Conservation (phyloP, 2,888 invertebrate genomes). For the Ornithoptera priamus region DNA sequence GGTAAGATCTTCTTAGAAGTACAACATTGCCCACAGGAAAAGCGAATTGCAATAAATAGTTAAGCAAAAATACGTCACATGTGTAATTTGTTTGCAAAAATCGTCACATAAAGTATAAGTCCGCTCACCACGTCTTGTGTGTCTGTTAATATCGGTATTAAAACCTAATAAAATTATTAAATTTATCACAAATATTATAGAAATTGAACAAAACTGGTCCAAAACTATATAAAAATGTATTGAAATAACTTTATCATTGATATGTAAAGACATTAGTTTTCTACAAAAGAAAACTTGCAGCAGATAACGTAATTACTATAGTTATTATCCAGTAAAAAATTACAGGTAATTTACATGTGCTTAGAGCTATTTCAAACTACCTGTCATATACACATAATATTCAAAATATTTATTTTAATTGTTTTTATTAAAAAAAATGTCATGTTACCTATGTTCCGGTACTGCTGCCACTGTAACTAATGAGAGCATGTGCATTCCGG, state of each 20-base stretch:
- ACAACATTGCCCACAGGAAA: not conserved
- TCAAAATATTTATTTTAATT: not conserved
- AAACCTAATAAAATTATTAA: conserved; percentile 12
- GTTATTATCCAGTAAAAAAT: too few species aligned
- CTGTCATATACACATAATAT: not conserved
- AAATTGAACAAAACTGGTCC: not conserved
- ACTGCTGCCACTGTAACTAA: conserved; percentile 89
- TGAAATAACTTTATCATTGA: not conserved
- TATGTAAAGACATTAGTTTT: too few species aligned
- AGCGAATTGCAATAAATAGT: conserved; percentile 2
- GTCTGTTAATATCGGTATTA: conserved; percentile 22
- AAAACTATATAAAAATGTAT: not conserved
- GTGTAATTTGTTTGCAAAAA: conserved; percentile 6
- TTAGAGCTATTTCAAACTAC: not conserved
- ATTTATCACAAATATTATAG: not conserved
- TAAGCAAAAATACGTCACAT: conserved; percentile 22
- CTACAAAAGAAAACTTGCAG: too few species aligned
- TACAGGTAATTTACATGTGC: not conserved
- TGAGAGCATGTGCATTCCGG: conserved; percentile 91
- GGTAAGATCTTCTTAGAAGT: not conserved
- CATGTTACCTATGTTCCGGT: conserved; percentile 83
- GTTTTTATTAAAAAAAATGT: not conserved
- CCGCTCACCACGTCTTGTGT: conserved; percentile 24
- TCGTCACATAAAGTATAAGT: conserved; percentile 8
- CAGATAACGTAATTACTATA: too few species aligned